Conservation (phyloP, 2,113 vertebrate species). For the Thunnus thynnus region DNA sequence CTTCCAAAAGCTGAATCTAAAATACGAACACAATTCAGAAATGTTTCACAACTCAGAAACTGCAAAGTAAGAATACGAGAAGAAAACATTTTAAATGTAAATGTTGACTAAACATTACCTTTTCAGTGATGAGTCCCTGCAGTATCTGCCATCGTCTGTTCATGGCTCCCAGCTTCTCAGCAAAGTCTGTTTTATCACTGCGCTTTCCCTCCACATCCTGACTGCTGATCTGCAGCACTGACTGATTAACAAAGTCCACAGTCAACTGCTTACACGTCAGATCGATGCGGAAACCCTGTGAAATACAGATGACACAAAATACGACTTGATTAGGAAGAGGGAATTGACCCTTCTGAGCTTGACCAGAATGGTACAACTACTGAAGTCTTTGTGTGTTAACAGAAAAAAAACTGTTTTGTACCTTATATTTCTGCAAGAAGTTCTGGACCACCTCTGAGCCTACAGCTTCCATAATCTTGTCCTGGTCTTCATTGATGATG, state of each 20-base stretch:
- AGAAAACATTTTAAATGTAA: neutral
- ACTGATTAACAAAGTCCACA: conserved; percentile 98
- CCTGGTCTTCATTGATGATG: conserved; percentile 91
- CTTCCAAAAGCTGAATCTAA: conserved; percentile 93
- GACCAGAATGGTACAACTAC: no score
- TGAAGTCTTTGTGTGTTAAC: no score
- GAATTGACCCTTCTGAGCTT: no score
- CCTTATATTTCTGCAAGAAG: conserved; percentile 96
- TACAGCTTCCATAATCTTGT: conserved; percentile 90
- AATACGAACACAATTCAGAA: conserved; percentile 11
- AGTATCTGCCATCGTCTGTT: conserved; percentile 97
- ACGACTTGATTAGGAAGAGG: neutral
- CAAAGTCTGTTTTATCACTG: conserved; percentile 97
- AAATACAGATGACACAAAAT: conserved; percentile 14
- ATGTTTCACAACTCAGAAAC: neutral
- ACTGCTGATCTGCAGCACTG: conserved; percentile 95
- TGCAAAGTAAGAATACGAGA: neutral
- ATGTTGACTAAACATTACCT: conserved; percentile 79
- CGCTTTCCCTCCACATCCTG: conserved; percentile 98
- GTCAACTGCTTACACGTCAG: conserved; percentile 96
- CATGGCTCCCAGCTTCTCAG: conserved; percentile 95
- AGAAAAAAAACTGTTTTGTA: conserved; percentile 57
- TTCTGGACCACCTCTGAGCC: conserved; percentile 89
- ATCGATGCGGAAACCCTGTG: conserved; percentile 95
- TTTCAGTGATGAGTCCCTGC: conserved; percentile 91